Evolutionary conservation across 2,888 invertebrate species (phyloP).

Genomic region (Bellardia pandia): DNA sequence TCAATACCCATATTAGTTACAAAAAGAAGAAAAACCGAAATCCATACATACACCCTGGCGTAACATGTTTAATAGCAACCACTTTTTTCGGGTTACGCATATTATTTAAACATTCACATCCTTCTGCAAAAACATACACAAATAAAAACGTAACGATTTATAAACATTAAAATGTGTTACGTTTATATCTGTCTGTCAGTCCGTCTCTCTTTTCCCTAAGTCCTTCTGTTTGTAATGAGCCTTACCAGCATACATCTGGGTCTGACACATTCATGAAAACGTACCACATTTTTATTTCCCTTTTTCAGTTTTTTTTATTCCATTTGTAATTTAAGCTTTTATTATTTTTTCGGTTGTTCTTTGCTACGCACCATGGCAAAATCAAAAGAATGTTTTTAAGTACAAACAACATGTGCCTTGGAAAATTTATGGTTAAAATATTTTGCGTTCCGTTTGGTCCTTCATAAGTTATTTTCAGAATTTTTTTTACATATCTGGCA

Average conservation of each 20-base stretch:
- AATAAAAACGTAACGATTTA: background rate
- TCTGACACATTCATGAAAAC: slow-evolving; percentile 48
- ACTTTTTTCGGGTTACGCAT: slow-evolving; percentile 52
- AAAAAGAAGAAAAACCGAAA: background rate
- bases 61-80: slow-evolving; percentile 32
- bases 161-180: slow-evolving; percentile 20
- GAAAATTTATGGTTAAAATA: slow-evolving; percentile 65
- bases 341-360: slow-evolving; percentile 11
- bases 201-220: background rate
- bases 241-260: slow-evolving; percentile 61
- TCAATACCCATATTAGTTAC: slow-evolving; percentile 7
- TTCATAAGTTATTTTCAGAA: slow-evolving; percentile 61
- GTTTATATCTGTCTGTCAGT: background rate
- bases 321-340: slow-evolving; percentile 61
- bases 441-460: slow-evolving; percentile 64
- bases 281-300: slow-evolving; percentile 46
- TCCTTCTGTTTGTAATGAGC: background rate
- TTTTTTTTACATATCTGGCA: slow-evolving; percentile 2
- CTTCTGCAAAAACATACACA: background rate
- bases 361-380: slow-evolving; percentile 30
- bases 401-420: slow-evolving; percentile 62
- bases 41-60: background rate
- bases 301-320: slow-evolving; percentile 40
- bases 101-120: slow-evolving; percentile 41
- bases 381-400: slow-evolving; percentile 49